Percentiles rank a stretch among this genome's conserved stretches.
Conservation (phyloP, 2,888 invertebrate genomes). For the Anticlea derivata region DNA sequence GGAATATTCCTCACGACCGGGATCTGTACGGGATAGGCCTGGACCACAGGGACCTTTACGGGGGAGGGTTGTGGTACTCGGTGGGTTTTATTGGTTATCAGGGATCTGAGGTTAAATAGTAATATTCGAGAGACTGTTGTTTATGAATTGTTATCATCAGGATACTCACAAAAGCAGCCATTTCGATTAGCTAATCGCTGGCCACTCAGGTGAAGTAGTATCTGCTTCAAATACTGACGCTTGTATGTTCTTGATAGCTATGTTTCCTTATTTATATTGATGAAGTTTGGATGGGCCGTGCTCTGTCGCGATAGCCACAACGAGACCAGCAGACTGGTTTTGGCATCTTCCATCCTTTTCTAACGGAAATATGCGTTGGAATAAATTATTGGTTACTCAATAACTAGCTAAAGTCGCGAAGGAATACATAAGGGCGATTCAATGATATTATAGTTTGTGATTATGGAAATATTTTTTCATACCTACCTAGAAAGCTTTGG, state of each 20-base stretch:
- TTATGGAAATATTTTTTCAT: conserved; percentile 36
- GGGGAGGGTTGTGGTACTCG: conserved; percentile 80
- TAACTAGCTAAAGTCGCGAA: conserved; percentile 36
- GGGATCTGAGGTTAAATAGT: background rate
- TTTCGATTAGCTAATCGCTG: conserved; percentile 80
- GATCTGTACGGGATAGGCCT: conserved; percentile 83
- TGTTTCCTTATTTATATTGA: conserved; percentile 76
- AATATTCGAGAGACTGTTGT: background rate
- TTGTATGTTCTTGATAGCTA: conserved; percentile 67
- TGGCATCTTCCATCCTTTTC: conserved; percentile 64
- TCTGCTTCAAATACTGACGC: conserved; percentile 67
- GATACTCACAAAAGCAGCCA: conserved; percentile 79
- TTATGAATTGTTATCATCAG: conserved; percentile 7
- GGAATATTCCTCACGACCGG: conserved; percentile 81
- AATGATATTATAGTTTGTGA: conserved; percentile 39
- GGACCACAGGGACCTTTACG: conserved; percentile 81
- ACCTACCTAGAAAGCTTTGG: no score
- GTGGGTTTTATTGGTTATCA: no score
- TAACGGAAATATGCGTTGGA: conserved; percentile 67
- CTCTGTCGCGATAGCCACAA: conserved; percentile 56
- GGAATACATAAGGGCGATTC: conserved; percentile 44
- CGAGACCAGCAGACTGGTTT: conserved; percentile 65
- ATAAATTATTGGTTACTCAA: conserved; percentile 76
- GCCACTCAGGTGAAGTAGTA: conserved; percentile 66
- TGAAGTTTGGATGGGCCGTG: conserved; percentile 47